A percentile compares a stretch with the other conserved stretches of the same genome.
Evolutionary conservation across 2,113 vertebrate species (phyloP).

Genomic region (Coptodon rendalli): DNA sequence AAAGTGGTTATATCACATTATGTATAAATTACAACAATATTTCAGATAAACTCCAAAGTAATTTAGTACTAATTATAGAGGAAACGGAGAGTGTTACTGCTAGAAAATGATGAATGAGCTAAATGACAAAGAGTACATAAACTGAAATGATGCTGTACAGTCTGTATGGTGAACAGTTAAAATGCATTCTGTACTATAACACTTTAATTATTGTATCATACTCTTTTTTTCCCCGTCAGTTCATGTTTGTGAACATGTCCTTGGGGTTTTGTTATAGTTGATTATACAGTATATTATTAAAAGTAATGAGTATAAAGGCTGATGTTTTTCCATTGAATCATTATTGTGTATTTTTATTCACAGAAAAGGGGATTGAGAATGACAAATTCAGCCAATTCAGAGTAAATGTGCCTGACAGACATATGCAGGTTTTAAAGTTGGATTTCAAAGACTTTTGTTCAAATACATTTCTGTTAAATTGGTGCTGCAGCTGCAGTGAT

Average conservation of each 20-base stretch:
- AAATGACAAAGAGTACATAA: not conserved
- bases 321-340: not conserved
- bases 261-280: not conserved
- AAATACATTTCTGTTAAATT: not conserved
- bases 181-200: not conserved
- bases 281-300: not conserved
- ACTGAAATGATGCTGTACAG: not conserved
- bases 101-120: not conserved
- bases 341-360: not conserved
- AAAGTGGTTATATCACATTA: not conserved
- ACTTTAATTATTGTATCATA: not conserved
- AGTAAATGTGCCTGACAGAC: not conserved
- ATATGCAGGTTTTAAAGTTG: not conserved
- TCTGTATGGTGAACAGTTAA: not conserved
- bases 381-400: not conserved
- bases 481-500: not conserved
- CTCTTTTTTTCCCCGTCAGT: not conserved
- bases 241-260: accelerated
- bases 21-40: not conserved
- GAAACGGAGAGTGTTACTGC: not conserved
- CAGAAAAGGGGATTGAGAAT: not conserved
- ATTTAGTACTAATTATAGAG: not conserved
- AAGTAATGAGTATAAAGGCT: not conserved
- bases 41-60: not conserved
- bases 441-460: not conserved